Conservation (phyloP, 2,113 vertebrate genomes). For the Merops nubicus region DNA sequence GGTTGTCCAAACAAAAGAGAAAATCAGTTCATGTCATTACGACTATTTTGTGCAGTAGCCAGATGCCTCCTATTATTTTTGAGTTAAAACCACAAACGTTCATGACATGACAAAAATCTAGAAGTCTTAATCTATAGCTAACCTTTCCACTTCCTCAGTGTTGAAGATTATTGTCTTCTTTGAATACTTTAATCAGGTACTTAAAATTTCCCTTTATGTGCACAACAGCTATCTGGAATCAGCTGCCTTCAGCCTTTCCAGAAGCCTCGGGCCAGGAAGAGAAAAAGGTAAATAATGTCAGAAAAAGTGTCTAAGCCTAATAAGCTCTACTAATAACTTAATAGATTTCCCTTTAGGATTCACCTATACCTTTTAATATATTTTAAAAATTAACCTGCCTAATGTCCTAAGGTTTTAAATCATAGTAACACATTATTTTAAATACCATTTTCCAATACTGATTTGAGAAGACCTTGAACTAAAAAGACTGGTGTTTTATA, state of each 20-base stretch:
- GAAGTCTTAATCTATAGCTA: neutral
- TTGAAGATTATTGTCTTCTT: neutral
- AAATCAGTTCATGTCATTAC: neutral
- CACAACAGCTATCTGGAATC: neutral
- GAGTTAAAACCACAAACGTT: neutral
- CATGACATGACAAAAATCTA: neutral
- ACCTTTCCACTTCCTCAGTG: neutral
- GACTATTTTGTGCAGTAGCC: neutral
- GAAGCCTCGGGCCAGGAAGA: neutral
- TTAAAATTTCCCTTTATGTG: neutral
- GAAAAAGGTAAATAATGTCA: conserved; percentile 2
- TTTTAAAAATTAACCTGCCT: neutral
- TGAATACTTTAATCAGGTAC: neutral
- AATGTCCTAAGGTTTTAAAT: neutral
- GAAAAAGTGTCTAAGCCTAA: neutral
- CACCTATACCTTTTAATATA: neutral
- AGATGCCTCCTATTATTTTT: neutral
- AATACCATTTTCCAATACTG: neutral
- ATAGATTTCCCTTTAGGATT: neutral
- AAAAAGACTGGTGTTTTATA: neutral
- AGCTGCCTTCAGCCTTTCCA: neutral
- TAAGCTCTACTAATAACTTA: neutral
- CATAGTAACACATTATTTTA: neutral
- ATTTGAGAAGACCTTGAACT: neutral
- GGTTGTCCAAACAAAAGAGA: neutral